Percentiles rank a stretch among this genome's conserved stretches.
phyloP scores from a whole-genome alignment of 1,140 invertebrate genomes.

The Metopolophium dirhodum region DNA sequence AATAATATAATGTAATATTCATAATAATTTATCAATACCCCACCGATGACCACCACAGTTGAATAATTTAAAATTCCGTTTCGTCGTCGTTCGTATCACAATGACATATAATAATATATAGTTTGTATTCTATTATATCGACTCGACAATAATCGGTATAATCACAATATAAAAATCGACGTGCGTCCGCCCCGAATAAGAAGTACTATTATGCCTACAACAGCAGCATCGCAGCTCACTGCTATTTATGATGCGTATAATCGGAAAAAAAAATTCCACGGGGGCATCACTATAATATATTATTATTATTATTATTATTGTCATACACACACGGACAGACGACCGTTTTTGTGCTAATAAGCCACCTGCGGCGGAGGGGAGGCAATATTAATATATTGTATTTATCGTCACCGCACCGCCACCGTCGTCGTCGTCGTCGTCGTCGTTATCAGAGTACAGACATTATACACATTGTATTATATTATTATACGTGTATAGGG shows the following conservation, averaged over 20 bases:
- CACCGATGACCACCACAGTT: too few species aligned
- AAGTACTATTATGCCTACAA: not conserved
- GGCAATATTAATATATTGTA: not conserved
- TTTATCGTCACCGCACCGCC: not conserved
- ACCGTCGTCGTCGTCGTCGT: not conserved
- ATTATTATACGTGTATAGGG: not conserved
- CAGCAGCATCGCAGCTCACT: not conserved
- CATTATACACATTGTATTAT: not conserved
- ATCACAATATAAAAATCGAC: not conserved
- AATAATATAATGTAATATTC: too few species aligned
- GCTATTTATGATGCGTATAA: not conserved
- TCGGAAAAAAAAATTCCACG: not conserved
- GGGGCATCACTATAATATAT: not conserved
- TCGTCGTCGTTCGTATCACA: not conserved
- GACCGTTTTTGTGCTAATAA: conserved; percentile 13
- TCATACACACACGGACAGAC: not conserved
- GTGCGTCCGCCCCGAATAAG: not conserved
- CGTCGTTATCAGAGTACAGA: not conserved
- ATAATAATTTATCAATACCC: not conserved
- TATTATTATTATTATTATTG: not conserved
- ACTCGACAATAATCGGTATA: not conserved
- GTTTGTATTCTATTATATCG: not conserved
- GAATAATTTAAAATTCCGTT: not conserved
- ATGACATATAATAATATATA: not conserved
- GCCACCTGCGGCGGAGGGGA: conserved; percentile 6